Evolutionary conservation across 2,113 vertebrate species (phyloP).

Genomic region (Odocoileus hemionus): DNA sequence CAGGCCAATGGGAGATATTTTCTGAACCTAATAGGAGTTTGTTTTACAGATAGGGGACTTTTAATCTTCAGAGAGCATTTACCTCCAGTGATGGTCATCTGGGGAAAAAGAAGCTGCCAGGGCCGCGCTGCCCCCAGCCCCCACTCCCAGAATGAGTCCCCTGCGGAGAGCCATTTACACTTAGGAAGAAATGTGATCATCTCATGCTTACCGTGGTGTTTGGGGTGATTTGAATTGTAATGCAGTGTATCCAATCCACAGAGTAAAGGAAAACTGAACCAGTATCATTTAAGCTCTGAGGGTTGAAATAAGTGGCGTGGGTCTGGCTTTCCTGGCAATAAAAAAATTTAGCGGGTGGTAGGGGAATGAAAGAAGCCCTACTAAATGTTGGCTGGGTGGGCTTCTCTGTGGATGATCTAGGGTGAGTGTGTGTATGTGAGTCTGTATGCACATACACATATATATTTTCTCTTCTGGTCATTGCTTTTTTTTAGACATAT

Average conservation of each 20-base stretch:
- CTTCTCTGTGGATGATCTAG: neutral
- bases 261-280: conserved; percentile 58
- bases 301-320: conserved; percentile 73
- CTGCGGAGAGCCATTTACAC: conserved; percentile 58
- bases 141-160: conserved; percentile 23
- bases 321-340: conserved; percentile 54
- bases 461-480: neutral
- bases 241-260: conserved; percentile 54
- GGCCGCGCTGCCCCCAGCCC: conserved; percentile 1
- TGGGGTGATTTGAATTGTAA: conserved; percentile 69
- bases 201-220: conserved; percentile 49
- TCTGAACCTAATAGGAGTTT: conserved; percentile 36
- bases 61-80: conserved; percentile 53
- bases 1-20: conserved; percentile 27
- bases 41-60: conserved; percentile 1
- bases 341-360: conserved; percentile 74
- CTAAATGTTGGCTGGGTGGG: neutral
- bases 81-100: conserved; percentile 49
- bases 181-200: conserved; percentile 67
- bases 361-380: conserved; percentile 32
- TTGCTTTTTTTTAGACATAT: neutral
- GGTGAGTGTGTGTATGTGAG: neutral
- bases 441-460: neutral
- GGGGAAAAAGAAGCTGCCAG: conserved; percentile 40
- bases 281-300: conserved; percentile 50